Percentiles rank a stretch among this genome's conserved stretches.
Evolutionary conservation across 2,797 vertebrate genomes (phyloP).

Genomic region (Neomorphus geoffroyi): DNA sequence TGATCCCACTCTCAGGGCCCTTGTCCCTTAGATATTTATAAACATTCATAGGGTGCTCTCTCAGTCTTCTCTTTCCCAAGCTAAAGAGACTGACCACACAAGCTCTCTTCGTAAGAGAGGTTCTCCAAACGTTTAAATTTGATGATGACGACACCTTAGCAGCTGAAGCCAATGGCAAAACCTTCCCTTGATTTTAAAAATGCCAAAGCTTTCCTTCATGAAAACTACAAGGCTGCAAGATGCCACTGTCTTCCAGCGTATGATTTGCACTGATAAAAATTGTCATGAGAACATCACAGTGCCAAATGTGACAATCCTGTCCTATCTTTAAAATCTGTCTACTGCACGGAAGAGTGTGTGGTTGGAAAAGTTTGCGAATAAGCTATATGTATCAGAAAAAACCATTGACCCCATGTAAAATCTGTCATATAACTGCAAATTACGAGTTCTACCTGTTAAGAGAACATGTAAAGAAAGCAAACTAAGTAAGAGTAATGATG

Average conservation of each 20-base stretch:
- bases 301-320: not conserved
- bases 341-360: not conserved
- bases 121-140: not conserved
- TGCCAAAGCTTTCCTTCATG: not conserved
- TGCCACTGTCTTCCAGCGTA: not conserved
- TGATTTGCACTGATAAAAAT: not conserved
- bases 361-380: not conserved
- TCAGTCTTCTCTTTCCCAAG: too few relatives aligned
- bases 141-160: not conserved
- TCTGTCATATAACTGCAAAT: not conserved
- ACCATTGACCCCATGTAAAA: not conserved
- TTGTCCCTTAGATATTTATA: too few relatives aligned
- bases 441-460: not conserved
- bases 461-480: not conserved
- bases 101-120: too few relatives aligned
- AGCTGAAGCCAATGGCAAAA: not conserved
- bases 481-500: not conserved
- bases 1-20: too few relatives aligned
- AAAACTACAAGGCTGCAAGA: not conserved
- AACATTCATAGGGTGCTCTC: too few relatives aligned
- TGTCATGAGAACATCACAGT: not conserved
- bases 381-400: not conserved
- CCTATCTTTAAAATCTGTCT: not conserved
- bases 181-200: not conserved
- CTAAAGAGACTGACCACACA: too few relatives aligned